Evolutionary conservation across 2,113 vertebrate species (phyloP).

Genomic region (Tympanuchus pallidicinctus): DNA sequence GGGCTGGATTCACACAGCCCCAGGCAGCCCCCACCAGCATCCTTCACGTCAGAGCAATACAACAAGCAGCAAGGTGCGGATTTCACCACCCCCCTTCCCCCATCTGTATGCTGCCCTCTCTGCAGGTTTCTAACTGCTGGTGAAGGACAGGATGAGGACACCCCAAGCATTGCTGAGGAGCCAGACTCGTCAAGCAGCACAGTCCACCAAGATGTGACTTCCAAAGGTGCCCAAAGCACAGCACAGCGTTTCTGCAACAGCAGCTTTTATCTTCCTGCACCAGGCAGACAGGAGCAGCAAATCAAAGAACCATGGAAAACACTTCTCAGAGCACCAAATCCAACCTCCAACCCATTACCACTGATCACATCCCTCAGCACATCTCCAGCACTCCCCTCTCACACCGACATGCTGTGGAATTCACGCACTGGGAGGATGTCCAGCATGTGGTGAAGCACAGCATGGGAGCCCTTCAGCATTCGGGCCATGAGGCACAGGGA

Average conservation of each 20-base stretch:
- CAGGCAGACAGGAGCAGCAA: not conserved
- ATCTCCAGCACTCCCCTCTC: not conserved
- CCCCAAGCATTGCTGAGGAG: not conserved
- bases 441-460: not conserved
- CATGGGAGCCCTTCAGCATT: not conserved
- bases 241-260: too few species aligned
- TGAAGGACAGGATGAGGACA: not conserved
- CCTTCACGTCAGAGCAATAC: accelerated
- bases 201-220: too few species aligned
- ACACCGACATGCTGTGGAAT: not conserved
- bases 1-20: not conserved
- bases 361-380: too few species aligned
- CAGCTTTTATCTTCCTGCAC: not conserved
- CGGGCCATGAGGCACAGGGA: accelerated
- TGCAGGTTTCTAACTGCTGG: not conserved
- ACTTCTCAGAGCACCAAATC: too few species aligned
- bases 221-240: too few species aligned
- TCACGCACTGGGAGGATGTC: accelerated
- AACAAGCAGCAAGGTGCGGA: not conserved
- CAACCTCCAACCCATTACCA: too few species aligned
- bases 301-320: too few species aligned
- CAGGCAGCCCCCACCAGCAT: not conserved
- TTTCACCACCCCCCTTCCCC: accelerated
- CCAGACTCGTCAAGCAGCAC: accelerated
- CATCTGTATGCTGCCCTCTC: too few species aligned